Evolutionary conservation across 2,888 invertebrate genomes (phyloP), one percentile per base, ranked within the genome.

Genomic region (Acrobeloides nanus): DNA sequence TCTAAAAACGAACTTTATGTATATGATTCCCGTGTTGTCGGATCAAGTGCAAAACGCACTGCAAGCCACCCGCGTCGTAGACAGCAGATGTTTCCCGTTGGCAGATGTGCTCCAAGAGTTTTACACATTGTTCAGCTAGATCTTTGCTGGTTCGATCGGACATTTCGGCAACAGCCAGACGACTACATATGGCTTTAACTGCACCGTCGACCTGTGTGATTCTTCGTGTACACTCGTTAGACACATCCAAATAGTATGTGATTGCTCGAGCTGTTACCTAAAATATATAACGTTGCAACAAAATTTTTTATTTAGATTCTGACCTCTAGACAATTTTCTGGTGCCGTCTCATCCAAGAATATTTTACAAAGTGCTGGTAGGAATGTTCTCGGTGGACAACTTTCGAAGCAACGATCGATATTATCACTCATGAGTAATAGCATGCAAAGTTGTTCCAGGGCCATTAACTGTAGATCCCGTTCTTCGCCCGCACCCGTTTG

Each of bases 171-270:
- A 97, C 92, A 42, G 89, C 86, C 46, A 97, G 81, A 64, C 93
- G 83, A 77, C 86, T 89, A 79, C 95, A 99, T 64, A 97, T 92
- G 37, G 95, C 90, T 76, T 92, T 92, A 46, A 97, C 87, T 40
- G 95, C 93, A 51, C 95, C 95, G 73, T 95, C 95, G 73, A 95
- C 95, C 35, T 92, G 89, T 23, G 95, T 89, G 74, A 99, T 95
- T 27, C 80, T 83, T 51, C 95, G 82, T n/a, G 97, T 95, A 77
- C 95, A 97, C 79, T 97, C 97, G 45, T 93, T 92, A 69, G 93
- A 93, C 44, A 97, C 92, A 81, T 97, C 97, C 72, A 97, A 80
- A 76, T 95, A 97, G 77, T 97, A 97, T 17, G 97, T 97, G 68
- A 97, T 90, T 57, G 95, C 97, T 66, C 97, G 82, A 41, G 97